Evolutionary conservation across 2,888 invertebrate species (phyloP), one percentile per base, ranked within the genome.

Genomic region (Axea sp.): DNA sequence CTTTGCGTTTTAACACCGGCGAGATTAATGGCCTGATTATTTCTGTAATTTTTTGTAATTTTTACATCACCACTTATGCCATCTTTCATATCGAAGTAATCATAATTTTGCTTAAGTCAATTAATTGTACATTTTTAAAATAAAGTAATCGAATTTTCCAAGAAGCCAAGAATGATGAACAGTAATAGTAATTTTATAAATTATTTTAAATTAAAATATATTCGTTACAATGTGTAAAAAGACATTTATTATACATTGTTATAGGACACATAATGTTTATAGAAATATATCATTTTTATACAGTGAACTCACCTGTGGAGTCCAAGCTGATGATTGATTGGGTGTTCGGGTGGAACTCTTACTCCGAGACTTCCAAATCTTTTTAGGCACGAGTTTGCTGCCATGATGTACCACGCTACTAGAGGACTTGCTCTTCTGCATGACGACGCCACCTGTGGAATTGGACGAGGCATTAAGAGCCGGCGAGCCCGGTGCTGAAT

Each of bases 401-500:
- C 91, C 90, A 80, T 91, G 91, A 80, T 94, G 94, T 86, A 95
- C 93, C 86, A 95, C 95, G 89, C 94, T 95, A 85, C 95, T 94
- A 79, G 95, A 94, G 17, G 95, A 95, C 88, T 95, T 95, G 83
- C 95, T 95, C 90, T 95, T 96, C 91, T 95, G 95, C 95, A 95
- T 95, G 87, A 92, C 92, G 82, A 87, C 86, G 81, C 88, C 88
- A 89, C 92, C 92, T 89, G 91, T 88, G 82, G 89, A 87, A 82
- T 84, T 85, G 68, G 90, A 86, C 12, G 86, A 81, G 59, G 89
- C 85, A 30, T 89, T 88, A 83, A 90, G 89, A 81, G 87, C 87
- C 71, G 90, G 90, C n/a, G 90, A 90, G 71, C 89, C 88, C 22
- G 90, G 89, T 39, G 89, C 88, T 64, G 91, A 90, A 69, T 90